Evolutionary conservation across 2,888 invertebrate species (phyloP), one percentile per base, ranked within the genome.

Genomic region (Erynnis tages): DNA sequence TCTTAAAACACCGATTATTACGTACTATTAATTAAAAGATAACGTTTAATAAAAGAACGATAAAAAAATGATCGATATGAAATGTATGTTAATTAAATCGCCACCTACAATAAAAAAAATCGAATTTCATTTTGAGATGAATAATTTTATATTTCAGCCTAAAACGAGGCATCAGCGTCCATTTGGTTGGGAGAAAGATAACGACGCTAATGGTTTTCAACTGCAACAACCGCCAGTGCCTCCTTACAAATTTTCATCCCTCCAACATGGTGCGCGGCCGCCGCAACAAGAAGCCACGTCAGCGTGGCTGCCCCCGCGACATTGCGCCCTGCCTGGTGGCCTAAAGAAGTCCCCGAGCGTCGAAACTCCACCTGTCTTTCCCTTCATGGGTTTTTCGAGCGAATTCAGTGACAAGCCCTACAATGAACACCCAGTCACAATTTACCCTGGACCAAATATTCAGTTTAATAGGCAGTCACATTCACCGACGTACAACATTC

Each of bases 131-230:
- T 41, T 23, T 29, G 29, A 27, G 11, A 16, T 7, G 4, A 25
- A n/a, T n/a, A n/a, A n/a, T n/a, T 30, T 16, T 19, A 13, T 32
- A 27, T 90, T 90, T 57, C 82, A 94, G 94, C 94, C 94, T 23
- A 94, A 94, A 89, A 94, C 94, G 29, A 91, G 92, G 63, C 94
- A 94, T 68, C 94, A 93, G 73, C 91, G 94, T 61, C 94, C 94
- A 4, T 94, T 92, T 67, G 94, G 94, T 17, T 94, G 94, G 94
- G 93, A 94, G 65, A 92, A 91, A 62, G 85, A 91, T 61, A 70
- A 69, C 54, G 84, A 84, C 44, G 60, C 69, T 16, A 80, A 74
- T 53, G 79, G 75, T 4, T 87, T 86, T 60, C 80, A 83, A 43
- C 69, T 87, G 17, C 91, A 92, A 49, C 92, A 91, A 37, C 91